phyloP scores from a whole-genome alignment of 1,140 invertebrate species.

The Potamilus streckersoni region DNA sequence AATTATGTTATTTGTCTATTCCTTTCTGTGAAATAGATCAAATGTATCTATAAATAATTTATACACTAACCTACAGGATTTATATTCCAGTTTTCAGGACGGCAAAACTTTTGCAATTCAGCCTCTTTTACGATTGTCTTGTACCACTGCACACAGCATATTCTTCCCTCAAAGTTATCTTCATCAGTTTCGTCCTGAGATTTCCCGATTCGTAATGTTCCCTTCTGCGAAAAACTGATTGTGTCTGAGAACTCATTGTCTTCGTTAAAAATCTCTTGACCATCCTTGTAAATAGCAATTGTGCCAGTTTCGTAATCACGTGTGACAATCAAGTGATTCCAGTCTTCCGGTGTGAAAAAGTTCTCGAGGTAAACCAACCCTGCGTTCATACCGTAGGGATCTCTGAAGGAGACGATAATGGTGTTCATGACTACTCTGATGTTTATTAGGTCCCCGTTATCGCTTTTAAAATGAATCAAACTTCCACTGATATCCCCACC shows the following conservation, averaged over 20 bases:
- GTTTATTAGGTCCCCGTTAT: constrained; percentile 21
- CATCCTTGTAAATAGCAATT: constrained; percentile 29
- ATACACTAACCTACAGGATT: constrained; percentile 15
- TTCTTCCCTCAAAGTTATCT: constrained; percentile 14
- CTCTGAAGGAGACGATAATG: constrained; percentile 22
- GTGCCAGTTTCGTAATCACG: constrained; percentile 16
- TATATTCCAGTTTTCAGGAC: constrained; percentile 21
- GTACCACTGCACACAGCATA: constrained; percentile 23
- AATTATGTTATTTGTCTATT: background rate
- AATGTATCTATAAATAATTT: background rate
- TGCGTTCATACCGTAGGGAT: constrained; percentile 31
- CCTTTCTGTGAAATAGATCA: background rate
- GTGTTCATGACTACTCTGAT: constrained; percentile 22
- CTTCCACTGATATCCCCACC: constrained; percentile 26
- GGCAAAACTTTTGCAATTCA: background rate
- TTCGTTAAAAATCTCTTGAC: constrained; percentile 22
- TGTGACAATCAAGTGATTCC: constrained; percentile 27
- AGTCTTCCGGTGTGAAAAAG: constrained; percentile 18
- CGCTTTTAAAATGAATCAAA: constrained; percentile 19
- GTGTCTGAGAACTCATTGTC: constrained; percentile 31
- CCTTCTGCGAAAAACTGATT: constrained; percentile 24
- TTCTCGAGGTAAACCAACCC: constrained; percentile 30
- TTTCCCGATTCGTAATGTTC: constrained; percentile 27
- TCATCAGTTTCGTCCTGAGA: constrained; percentile 29
- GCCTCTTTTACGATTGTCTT: background rate